Conservation (phyloP, 2,888 invertebrate genomes). For the Drosophila neonasuta region DNA sequence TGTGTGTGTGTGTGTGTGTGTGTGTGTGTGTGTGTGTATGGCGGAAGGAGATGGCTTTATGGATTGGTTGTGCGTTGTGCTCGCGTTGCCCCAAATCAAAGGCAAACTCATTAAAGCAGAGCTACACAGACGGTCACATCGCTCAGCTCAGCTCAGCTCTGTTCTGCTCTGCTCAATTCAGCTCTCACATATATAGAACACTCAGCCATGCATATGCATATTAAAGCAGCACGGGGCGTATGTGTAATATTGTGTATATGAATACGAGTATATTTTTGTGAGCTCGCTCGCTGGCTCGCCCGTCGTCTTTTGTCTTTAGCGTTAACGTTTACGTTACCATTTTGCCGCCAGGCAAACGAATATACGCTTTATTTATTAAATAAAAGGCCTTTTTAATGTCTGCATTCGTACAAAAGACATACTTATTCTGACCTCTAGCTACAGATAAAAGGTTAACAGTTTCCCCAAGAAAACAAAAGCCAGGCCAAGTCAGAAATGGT, state of each 20-base stretch:
- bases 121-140: conserved; percentile 29
- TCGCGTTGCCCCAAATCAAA: conserved; percentile 65
- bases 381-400: conserved; percentile 58
- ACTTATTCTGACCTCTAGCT: conserved; percentile 34
- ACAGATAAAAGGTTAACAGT: conserved; percentile 29
- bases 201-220: conserved; percentile 62
- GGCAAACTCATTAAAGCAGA: conserved; percentile 71
- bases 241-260: conserved; percentile 60
- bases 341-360: conserved; percentile 47
- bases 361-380: conserved; percentile 68
- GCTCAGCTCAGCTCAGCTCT: conserved; percentile 1
- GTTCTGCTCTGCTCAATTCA: conserved; percentile 2
- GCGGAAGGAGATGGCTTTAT: conserved; percentile 16
- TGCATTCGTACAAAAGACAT: conserved; percentile 31
- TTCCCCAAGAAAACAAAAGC: conserved; percentile 12
- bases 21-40: too few species aligned
- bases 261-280: conserved; percentile 19
- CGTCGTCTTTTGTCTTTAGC: conserved; percentile 53
- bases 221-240: conserved; percentile 63
- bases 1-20: too few species aligned
- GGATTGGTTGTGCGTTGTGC: conserved; percentile 49
- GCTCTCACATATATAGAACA: conserved; percentile 16
- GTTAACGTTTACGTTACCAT: conserved; percentile 29
- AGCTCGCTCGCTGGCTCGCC: conserved; percentile 22
- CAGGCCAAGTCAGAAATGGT: background rate